Evolutionary conservation across 2,797 vertebrate genomes (phyloP), one percentile per base, ranked within the genome.

Genomic region (Artibeus jamaicensis): DNA sequence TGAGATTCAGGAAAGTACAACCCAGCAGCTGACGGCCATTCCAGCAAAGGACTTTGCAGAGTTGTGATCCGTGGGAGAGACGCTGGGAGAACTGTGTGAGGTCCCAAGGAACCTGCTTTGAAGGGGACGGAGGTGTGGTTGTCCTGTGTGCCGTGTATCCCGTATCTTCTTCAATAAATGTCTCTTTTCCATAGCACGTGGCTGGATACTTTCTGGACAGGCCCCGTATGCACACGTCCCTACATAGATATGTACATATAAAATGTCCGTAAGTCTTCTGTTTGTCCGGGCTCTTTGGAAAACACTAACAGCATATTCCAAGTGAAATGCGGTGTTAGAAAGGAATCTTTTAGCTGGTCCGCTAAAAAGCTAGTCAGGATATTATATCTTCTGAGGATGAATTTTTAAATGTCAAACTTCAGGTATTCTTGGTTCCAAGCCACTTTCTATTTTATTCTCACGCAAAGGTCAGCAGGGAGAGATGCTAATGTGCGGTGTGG

Each of bases 351-450:
- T 55, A 77, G 46, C 16, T 42, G 39, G 39, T 42, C 39, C 39
- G 39, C 39, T 42, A 62, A 29, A 86, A 91, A 91, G 53, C 55
- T 81, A 89, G 68, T 32, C 9, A 65, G 53, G 44, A 79, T 73
- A 85, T 78, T 87, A 37, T 85, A 82, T 95, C 39, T 70, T 77
- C 73, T 67, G 15, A 71, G 34, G 42, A 65, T 70, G 16, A 62
- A 79, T 87, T 91, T 89, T 53, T 68, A 86, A 88, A 89, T 92
- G 46, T 93, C 46, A 95, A 44, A 82, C 48, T 87, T 89, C 50
- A 93, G 57, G 44, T 87, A 78, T 65, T 24, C 34, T 57, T 68
- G 9, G 14, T 67, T 95, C 86, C 62, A 46, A 65, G 71, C 32
- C 67, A 73, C 59, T 82, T 74, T 57, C 62, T 93, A 21, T 90